Base-by-base conservation (phyloP, 2,797 vertebrate species). In the Pseudocheirus occidentalis region DNA sequence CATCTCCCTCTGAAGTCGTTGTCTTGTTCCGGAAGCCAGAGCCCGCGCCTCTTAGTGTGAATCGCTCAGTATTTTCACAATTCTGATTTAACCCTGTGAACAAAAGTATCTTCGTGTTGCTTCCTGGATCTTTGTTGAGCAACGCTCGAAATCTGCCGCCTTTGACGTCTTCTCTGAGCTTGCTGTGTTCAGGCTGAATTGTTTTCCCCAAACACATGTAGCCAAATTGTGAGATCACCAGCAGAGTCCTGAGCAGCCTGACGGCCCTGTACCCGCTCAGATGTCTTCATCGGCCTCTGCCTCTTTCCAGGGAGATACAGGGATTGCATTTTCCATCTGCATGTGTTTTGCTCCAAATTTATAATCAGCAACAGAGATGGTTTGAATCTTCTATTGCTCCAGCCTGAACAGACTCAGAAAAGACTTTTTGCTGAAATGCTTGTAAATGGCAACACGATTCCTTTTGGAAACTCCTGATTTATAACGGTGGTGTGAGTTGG, bases 341-440 rank as follows among this genome's bases (percentile, higher is more conserved):
- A 98, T 90, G 94, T 94, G 97, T 96, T 98, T 96, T 97, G 53
- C 93, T 95, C 97, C 97, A 96, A 89, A 95, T 97, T 97, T 98
- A 98, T 96, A 98, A 95, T 98, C 98, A 98, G 91, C 98, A 92
- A 94, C 98, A 97, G 95, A 98, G 98, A 92, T 97, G 97, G 95
- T 90, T 97, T 98, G 97, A 96, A 95, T 98, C 93, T 97, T 97
- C 96, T 97, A 96, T 97, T 92, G 97, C 96, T 98, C 95, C 98
- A 97, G 98, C 96, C 98, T 98, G 98, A 98, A 98, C 95, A 98
- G 97, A 95, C 95, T 98, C 98, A 96, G 94, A 98, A 97, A 93
- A 97, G 98, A 98, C 96, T 96, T 73, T 97, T 94, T 97, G 91
- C 95, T 98, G 95, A 97, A 95, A 96, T 92, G 97, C 89, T 59